Evolutionary conservation across 2,888 invertebrate genomes (phyloP).

Genomic region (Priapulus caudatus): DNA sequence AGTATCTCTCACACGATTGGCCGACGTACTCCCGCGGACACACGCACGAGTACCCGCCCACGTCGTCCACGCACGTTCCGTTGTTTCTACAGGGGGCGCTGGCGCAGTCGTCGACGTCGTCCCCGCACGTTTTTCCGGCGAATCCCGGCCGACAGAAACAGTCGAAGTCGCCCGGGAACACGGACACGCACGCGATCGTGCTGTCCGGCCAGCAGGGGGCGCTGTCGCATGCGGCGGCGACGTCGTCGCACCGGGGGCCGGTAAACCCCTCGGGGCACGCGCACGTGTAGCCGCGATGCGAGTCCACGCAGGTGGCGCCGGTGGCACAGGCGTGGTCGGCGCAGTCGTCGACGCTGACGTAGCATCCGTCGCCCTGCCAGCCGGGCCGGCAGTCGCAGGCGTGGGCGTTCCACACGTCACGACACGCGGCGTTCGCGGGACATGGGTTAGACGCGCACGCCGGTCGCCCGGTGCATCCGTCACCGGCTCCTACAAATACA

Average conservation of each 20-base stretch:
- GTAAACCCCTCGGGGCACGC: conserved; percentile 22
- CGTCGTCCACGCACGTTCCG: conserved; percentile 24
- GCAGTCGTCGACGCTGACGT: conserved; percentile 28
- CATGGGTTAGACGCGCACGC: conserved; percentile 28
- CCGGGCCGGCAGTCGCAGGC: conserved; percentile 29
- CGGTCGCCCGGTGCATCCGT: conserved; percentile 28
- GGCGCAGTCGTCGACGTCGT: conserved; percentile 25
- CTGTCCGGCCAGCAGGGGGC: conserved; percentile 25
- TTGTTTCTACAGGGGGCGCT: conserved; percentile 25
- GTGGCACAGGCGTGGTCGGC: conserved; percentile 21
- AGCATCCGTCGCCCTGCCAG: conserved; percentile 29
- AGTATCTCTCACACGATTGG: conserved; percentile 24
- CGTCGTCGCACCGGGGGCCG: conserved; percentile 23
- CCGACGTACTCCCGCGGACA: conserved; percentile 27
- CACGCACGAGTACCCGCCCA: conserved; percentile 25
- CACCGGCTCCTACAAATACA: no score
- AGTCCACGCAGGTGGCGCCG: conserved; percentile 26
- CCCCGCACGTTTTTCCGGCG: conserved; percentile 27
- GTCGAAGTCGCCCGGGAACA: conserved; percentile 22
- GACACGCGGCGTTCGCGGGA: conserved; percentile 26
- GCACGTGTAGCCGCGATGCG: conserved; percentile 25
- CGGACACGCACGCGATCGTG: conserved; percentile 22
- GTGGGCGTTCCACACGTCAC: conserved; percentile 28
- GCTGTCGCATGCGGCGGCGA: conserved; percentile 23
- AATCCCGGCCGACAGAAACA: conserved; percentile 30